Percentiles rank a stretch among this genome's conserved stretches.
Conservation (phyloP, 2,113 vertebrate species). For the Pungitius pungitius region DNA sequence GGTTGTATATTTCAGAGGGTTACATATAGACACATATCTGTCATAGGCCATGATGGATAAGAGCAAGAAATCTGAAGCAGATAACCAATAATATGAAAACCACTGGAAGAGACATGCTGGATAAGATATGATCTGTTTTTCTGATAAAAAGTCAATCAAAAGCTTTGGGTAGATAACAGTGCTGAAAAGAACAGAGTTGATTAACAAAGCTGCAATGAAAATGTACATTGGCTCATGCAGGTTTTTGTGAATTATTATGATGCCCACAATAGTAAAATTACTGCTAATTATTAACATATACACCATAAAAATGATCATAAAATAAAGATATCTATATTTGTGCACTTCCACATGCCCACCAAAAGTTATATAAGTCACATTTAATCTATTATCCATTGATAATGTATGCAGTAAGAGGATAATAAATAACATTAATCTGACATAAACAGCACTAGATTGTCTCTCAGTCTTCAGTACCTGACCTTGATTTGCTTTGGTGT, state of each 20-base stretch:
- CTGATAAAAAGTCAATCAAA: slow-evolving; percentile 32
- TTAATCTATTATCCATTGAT: too few species aligned
- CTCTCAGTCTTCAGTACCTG: too few species aligned
- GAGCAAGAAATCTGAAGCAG: slow-evolving; percentile 12
- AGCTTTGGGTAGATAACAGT: slow-evolving; percentile 36
- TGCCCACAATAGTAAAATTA: neutral
- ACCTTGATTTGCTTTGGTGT: too few species aligned
- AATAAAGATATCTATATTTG: neutral
- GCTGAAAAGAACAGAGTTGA: slow-evolving; percentile 9
- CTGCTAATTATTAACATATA: neutral
- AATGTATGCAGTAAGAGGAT: too few species aligned
- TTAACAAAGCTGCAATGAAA: slow-evolving; percentile 31
- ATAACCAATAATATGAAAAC: slow-evolving; percentile 7
- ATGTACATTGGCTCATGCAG: slow-evolving; percentile 45
- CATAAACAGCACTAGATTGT: too few species aligned
- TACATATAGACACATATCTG: slow-evolving; percentile 40
- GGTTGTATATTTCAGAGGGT: slow-evolving; percentile 7
- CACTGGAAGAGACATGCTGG: slow-evolving; percentile 34
- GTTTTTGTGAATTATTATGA: neutral
- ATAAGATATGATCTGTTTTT: slow-evolving; percentile 36
- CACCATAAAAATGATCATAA: neutral
- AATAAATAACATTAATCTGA: too few species aligned
- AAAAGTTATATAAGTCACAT: neutral
- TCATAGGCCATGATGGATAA: slow-evolving; percentile 43
- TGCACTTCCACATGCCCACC: neutral